phyloP scores from a whole-genome alignment of 1,140 invertebrate species.

The Mizuhopecten yessoensis region DNA sequence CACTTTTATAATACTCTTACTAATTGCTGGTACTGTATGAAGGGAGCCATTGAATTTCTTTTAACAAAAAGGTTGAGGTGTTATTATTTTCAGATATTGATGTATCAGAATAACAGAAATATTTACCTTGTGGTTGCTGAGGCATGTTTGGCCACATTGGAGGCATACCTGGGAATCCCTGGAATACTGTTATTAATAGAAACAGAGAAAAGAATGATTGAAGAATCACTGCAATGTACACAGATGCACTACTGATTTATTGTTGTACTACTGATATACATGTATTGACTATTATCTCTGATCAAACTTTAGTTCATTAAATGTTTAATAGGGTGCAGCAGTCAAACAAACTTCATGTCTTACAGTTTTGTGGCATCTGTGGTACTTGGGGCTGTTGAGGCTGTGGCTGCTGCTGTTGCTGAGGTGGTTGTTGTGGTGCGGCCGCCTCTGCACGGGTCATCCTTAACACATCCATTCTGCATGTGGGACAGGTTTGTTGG shows the following conservation, averaged over 20 bases:
- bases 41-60: too few species aligned
- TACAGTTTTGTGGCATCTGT: slow-evolving; percentile 67
- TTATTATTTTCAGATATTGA: too few species aligned
- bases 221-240: too few species aligned
- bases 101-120: too few species aligned
- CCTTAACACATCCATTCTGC: slow-evolving; percentile 96
- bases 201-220: neutral
- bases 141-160: slow-evolving; percentile 82
- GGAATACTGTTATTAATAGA: slow-evolving; percentile 63
- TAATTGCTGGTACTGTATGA: too few species aligned
- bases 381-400: slow-evolving; percentile 53
- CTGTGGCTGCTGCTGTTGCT: slow-evolving; percentile 63
- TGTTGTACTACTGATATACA: too few species aligned
- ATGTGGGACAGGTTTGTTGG: slow-evolving; percentile 99
- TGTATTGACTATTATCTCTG: too few species aligned
- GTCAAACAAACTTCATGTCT: slow-evolving; percentile 9
- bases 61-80: too few species aligned
- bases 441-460: slow-evolving; percentile 71
- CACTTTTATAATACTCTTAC: too few species aligned
- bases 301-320: neutral
- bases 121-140: slow-evolving; percentile 69
- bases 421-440: slow-evolving; percentile 63
- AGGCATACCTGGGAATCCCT: slow-evolving; percentile 70
- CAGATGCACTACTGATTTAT: too few species aligned
- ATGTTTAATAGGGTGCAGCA: neutral